A percentile compares a stretch with the other conserved stretches of the same genome.
These are phyloP conservation scores for Catocala nupta DNA, from an alignment of 2,888 invertebrate species.

Conservation along the genomic window DNA sequence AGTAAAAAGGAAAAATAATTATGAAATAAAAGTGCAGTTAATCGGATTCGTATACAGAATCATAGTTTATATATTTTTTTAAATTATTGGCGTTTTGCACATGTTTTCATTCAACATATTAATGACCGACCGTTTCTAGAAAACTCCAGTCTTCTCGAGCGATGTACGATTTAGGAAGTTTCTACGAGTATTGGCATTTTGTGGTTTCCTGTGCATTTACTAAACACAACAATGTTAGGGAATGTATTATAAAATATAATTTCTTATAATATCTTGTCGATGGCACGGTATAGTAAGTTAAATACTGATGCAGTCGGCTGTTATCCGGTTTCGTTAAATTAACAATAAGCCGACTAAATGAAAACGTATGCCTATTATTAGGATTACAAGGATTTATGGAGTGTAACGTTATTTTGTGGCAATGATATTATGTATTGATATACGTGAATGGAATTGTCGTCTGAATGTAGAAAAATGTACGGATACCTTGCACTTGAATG, in stretches of 20 bases:
- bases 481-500: conserved; percentile 44
- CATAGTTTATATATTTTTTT: background rate
- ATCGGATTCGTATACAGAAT: background rate
- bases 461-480: conserved; percentile 8
- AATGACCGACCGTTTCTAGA: conserved; percentile 20
- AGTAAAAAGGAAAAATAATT: conserved; percentile 1
- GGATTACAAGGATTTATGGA: conserved; percentile 16
- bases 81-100: background rate
- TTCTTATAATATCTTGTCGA: too few relatives aligned
- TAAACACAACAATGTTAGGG: too few relatives aligned
- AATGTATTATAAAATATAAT: too few relatives aligned
- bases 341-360: conserved; percentile 23
- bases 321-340: conserved; percentile 10
- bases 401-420: conserved; percentile 1
- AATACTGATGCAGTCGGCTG: conserved; percentile 29
- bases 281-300: background rate
- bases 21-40: background rate
- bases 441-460: conserved; percentile 9
- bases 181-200: conserved; percentile 15
- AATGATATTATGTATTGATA: conserved; percentile 15
- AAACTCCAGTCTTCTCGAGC: conserved; percentile 4
- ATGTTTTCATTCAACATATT: conserved; percentile 4
- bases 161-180: conserved; percentile 34
- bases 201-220: background rate
- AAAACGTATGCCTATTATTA: conserved; percentile 8